Evolutionary conservation across 2,888 invertebrate species (phyloP).

Genomic region (Aricia artaxerxes): DNA sequence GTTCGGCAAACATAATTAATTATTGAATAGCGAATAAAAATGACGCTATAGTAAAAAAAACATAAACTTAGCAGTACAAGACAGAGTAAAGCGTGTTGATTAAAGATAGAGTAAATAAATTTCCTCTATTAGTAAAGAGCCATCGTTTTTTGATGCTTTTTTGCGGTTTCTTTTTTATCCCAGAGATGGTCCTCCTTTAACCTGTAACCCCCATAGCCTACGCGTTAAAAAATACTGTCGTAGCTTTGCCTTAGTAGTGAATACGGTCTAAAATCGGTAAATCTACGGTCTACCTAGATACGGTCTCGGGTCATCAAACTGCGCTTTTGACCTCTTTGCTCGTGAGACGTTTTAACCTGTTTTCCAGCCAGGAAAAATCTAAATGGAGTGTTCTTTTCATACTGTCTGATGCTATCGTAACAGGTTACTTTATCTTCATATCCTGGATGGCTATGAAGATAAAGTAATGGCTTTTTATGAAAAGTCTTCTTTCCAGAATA

Average conservation of each 20-base stretch:
- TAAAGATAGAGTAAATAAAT: not conserved
- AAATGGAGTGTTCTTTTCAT: not conserved
- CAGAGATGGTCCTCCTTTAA: too few relatives aligned
- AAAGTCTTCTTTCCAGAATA: too few relatives aligned
- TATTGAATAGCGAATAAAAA: not conserved
- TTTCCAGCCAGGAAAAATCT: conserved; percentile 12
- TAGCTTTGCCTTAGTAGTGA: not conserved
- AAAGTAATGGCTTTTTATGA: too few relatives aligned
- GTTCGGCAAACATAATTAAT: not conserved
- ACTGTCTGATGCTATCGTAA: not conserved
- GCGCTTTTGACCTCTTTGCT: conserved; percentile 25
- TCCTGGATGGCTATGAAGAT: too few relatives aligned
- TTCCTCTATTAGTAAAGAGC: too few relatives aligned
- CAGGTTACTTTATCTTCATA: not conserved
- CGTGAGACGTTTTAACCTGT: conserved; percentile 13
- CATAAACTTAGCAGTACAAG: not conserved
- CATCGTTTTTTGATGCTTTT: too few relatives aligned
- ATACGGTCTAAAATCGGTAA: too few relatives aligned
- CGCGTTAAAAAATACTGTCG: too few relatives aligned
- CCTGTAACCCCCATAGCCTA: too few relatives aligned
- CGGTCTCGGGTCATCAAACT: conserved; percentile 11
- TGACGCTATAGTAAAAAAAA: not conserved
- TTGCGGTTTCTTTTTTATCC: too few relatives aligned
- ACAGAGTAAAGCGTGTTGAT: not conserved
- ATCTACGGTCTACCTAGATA: not conserved